A percentile compares a stretch with the other conserved stretches of the same genome.
These are phyloP conservation scores for Coluber constrictor DNA, from an alignment of 2,797 vertebrate genomes.

Conservation along the genomic window DNA sequence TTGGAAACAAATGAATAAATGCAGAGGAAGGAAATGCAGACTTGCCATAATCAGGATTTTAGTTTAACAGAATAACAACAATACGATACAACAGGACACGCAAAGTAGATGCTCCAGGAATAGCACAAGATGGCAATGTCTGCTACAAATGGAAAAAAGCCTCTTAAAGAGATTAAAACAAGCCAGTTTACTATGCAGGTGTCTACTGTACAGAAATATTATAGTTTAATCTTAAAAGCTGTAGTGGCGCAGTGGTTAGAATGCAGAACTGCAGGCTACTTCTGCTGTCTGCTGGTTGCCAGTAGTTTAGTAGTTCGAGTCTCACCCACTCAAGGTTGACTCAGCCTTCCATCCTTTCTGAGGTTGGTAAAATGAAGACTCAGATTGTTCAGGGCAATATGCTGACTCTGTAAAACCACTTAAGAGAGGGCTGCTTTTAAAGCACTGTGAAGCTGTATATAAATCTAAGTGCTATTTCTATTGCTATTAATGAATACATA, in stretches of 20 bases:
- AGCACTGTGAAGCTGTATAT: too few species aligned
- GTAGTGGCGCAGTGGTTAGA: too few species aligned
- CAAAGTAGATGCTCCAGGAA: neutral
- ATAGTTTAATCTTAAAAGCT: neutral
- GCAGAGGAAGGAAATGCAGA: neutral
- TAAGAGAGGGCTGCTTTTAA: too few species aligned
- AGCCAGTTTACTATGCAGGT: neutral
- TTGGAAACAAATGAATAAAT: neutral
- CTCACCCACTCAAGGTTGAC: too few species aligned
- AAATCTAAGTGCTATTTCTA: too few species aligned
- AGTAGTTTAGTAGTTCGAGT: too few species aligned
- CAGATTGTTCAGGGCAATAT: too few species aligned
- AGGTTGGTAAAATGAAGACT: too few species aligned
- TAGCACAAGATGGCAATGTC: neutral
- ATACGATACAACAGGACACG: neutral
- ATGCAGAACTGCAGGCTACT: too few species aligned
- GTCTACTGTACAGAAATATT: neutral
- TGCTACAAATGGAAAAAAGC: neutral
- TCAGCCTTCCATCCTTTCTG: too few species aligned
- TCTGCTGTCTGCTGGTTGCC: too few species aligned
- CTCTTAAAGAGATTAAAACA: neutral
- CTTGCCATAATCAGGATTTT: neutral
- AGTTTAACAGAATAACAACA: neutral
- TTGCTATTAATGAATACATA: neutral
- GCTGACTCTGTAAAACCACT: too few species aligned